Evolutionary conservation across 2,113 vertebrate species (phyloP).

Genomic region (Oreochromis spilurus): DNA sequence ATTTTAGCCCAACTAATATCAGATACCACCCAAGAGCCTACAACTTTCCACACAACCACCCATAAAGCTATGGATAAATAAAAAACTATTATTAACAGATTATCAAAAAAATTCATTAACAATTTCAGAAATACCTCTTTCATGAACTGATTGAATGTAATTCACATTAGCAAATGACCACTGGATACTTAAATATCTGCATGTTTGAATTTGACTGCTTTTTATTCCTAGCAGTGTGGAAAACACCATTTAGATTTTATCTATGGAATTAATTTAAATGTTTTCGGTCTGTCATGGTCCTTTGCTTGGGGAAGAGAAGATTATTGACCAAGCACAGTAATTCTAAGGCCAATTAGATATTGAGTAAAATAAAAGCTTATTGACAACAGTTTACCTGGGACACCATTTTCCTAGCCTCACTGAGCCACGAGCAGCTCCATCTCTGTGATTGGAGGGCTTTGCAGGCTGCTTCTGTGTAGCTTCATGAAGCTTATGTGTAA

Average conservation of each 20-base stretch:
- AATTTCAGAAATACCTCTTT: neutral
- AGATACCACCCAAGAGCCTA: neutral
- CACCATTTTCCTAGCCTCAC: neutral
- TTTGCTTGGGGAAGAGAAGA: neutral
- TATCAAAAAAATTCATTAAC: neutral
- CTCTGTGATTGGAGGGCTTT: neutral
- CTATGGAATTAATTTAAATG: neutral
- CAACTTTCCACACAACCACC: neutral
- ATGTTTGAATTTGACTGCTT: neutral
- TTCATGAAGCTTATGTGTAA: neutral
- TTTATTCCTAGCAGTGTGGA: neutral
- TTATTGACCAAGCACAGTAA: neutral
- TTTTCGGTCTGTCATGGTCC: neutral
- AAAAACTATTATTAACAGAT: neutral
- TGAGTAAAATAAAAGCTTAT: constrained; percentile 27
- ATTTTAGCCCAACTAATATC: neutral
- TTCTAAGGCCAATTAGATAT: constrained; percentile 32
- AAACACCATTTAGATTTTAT: neutral
- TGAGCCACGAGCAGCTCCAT: neutral
- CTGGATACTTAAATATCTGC: neutral
- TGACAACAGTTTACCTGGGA: neutral
- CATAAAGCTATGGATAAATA: neutral
- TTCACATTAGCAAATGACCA: neutral
- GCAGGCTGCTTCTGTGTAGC: neutral
- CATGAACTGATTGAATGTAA: neutral